Evolutionary conservation across 2,797 vertebrate genomes (phyloP).

Genomic region (Hipposideros larvatus): DNA sequence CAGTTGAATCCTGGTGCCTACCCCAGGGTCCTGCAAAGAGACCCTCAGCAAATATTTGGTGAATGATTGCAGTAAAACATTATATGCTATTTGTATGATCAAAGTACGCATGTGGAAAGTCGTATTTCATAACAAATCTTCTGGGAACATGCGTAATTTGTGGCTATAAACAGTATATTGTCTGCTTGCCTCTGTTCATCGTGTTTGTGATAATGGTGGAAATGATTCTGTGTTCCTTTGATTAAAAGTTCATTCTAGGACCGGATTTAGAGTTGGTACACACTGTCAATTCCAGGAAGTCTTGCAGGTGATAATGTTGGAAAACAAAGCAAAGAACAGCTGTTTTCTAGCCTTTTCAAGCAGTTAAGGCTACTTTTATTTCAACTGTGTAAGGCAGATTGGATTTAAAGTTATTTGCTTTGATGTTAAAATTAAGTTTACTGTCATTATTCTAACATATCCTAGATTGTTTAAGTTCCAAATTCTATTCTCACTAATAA

Average conservation of each 20-base stretch:
- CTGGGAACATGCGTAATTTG: neutral
- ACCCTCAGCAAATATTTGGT: neutral
- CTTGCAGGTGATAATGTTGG: constrained; percentile 68
- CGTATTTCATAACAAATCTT: neutral
- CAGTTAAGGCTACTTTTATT: constrained; percentile 6
- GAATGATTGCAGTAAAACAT: neutral
- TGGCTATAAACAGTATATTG: constrained; percentile 17
- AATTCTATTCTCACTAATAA: constrained; percentile 53
- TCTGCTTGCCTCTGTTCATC: constrained; percentile 55
- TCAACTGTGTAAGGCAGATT: neutral
- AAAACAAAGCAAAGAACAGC: constrained; percentile 72
- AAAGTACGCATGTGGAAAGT: neutral
- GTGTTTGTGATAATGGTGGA: constrained; percentile 46
- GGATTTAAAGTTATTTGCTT: constrained; percentile 64
- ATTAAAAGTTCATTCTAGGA: constrained; percentile 69
- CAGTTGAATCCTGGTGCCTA: neutral
- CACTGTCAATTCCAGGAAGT: constrained; percentile 78
- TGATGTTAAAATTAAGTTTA: constrained; percentile 73
- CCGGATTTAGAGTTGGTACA: constrained; percentile 69
- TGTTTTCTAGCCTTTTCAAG: constrained; percentile 43
- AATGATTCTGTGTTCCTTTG: constrained; percentile 66
- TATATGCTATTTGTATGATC: neutral
- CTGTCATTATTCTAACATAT: constrained; percentile 51
- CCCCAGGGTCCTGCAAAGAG: neutral
- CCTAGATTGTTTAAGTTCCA: constrained; percentile 34